A percentile compares a stretch with the other conserved stretches of the same genome.
Evolutionary conservation across 2,888 invertebrate species (phyloP).

Genomic region (Trypoxylon attenuatum): DNA sequence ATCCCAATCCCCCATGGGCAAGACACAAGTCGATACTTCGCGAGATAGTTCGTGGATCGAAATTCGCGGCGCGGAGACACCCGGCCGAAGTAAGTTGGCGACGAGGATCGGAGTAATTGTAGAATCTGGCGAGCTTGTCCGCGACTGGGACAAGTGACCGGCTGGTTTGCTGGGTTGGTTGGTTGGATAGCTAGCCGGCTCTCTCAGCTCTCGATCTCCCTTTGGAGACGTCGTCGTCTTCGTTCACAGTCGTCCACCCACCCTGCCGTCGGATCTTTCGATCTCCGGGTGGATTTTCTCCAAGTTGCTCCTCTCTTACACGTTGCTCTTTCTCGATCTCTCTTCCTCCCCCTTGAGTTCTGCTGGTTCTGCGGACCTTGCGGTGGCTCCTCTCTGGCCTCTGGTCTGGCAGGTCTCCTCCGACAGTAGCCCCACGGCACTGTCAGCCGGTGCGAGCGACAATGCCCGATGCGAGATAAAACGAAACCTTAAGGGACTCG

Average conservation of each 20-base stretch:
- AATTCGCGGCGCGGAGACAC: neutral
- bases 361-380: neutral
- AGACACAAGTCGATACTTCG: neutral
- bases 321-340: constrained; percentile 2
- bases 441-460: constrained; percentile 73
- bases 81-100: constrained; percentile 64
- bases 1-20: no score
- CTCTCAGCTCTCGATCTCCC: constrained; percentile 9
- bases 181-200: constrained; percentile 18
- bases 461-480: constrained; percentile 73
- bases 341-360: neutral
- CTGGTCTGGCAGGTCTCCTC: constrained; percentile 1
- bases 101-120: constrained; percentile 69
- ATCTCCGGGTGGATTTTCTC: constrained; percentile 38
- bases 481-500: constrained; percentile 52
- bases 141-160: constrained; percentile 61
- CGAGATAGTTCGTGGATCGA: neutral
- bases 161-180: constrained; percentile 22
- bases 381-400: neutral
- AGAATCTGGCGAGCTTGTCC: constrained; percentile 70
- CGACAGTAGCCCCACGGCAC: constrained; percentile 53
- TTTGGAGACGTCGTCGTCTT: constrained; percentile 11
- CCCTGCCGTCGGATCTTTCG: constrained; percentile 35
- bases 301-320: constrained; percentile 18
- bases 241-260: constrained; percentile 3